Base-by-base conservation (phyloP, 2,113 vertebrate species). In the Trogon melanurus region DNA sequence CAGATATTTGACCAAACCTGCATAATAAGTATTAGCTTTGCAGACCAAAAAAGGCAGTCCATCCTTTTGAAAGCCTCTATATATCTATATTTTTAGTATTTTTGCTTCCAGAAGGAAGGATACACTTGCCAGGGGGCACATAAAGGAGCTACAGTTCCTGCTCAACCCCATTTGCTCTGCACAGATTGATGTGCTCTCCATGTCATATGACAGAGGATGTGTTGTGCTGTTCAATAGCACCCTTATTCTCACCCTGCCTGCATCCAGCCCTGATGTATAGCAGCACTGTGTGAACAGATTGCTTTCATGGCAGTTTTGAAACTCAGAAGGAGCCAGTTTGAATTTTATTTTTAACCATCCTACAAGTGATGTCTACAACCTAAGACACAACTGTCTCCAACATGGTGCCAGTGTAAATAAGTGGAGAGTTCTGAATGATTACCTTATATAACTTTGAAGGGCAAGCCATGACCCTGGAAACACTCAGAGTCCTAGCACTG, bases 271-370 rank as follows among this genome's bases (percentile, higher is more conserved):
- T 85, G 58, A 70, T 74, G 64, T 70, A 82, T n/a, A 91, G 71
- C 58, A 85, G 81, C 34, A 66, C 85, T 92, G 83, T 90, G 76
- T 51, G 82, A 96, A 92, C 88, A 95, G 85, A 95, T 84, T 95
- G 86, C 60, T 93, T 95, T 95, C 64, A 91, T 53, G 57, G 79
- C 84, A 88, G 75, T 90, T 97, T 90, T 89, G 82, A 91, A 95
- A 94, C 69, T 88, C 85, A 71, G 75, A 73, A 72, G 27, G 53
- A 85, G 79, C 4, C 25, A 65, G 61, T 81, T 75, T 89, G 57
- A 88, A 93, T 88, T 95, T 91, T 70, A 87, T 92, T 90, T 96
- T 93, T 93, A 91, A 57, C 36, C 61, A 67, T 32, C 62, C 41
- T 79, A 72, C 23, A 88, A 92, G 50, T 30, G 23, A 81, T 18